Evolutionary conservation across 2,888 invertebrate genomes (phyloP), one percentile per base, ranked within the genome.

Genomic region (Calliphora vomitoria): DNA sequence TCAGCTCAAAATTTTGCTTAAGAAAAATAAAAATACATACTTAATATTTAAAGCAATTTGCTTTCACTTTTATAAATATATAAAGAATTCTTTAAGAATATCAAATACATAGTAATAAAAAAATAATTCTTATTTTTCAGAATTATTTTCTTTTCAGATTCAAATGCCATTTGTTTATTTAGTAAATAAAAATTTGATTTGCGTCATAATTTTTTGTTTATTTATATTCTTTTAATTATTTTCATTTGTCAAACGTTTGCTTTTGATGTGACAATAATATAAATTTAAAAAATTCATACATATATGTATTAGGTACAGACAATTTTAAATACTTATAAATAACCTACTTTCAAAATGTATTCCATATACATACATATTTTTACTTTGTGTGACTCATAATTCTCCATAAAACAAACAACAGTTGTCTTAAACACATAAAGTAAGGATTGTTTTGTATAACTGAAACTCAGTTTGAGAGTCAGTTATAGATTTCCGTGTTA

Each of bases 311-410:
- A 50, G n/a, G n/a, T 50, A 50, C 50, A n/a, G 4, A 50, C n/a
- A 50, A 5, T 35, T 4, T 4, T 69, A n/a, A 31, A 41, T 53
- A n/a, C 18, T 60, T 72, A 41, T 50, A 81, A 72, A 8, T 80
- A 64, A 64, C 72, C 72, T 64, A 81, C 64, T 81, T 81, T 72
- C 18, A 11, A 72, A 44, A 64, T 66, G 10, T 18, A 38, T 64
- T 38, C 25, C 35, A 44, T 44, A 44, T 44, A 11, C 13, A 44
- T 66, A 8, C 8, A 44, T 31, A 58, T 58, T 31, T 58, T 58
- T 58, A 13, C 58, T 31, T 13, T 60, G 2, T 8, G 20, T 81
- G 71, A 82, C 15, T 74, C 82, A 82, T 55, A 44, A 55, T 20
- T 38, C 50, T 11, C 18, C 11, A 55, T 10, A n/a, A 2, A 35